Evolutionary conservation across 2,888 invertebrate species (phyloP).

Genomic region (Panopea generosa): DNA sequence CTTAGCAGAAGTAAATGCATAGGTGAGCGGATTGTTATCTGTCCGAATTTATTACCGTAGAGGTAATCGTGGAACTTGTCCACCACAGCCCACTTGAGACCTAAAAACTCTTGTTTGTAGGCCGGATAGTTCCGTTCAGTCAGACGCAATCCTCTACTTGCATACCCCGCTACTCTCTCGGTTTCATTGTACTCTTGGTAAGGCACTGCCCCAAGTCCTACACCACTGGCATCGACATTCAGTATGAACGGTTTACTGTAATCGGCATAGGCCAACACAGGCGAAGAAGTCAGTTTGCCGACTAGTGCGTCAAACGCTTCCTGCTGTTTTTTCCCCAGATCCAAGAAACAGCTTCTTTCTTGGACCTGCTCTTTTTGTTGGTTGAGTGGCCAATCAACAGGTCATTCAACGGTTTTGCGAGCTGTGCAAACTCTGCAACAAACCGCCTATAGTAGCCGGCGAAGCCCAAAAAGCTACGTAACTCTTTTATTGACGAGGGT

Average conservation of each 20-base stretch:
- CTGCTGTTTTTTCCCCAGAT: background rate
- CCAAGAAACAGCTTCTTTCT: background rate
- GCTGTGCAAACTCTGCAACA: background rate
- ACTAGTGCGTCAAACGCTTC: constrained; percentile 10
- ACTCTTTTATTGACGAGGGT: background rate
- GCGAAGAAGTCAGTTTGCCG: constrained; percentile 1
- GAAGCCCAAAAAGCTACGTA: constrained; percentile 2
- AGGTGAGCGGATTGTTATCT: constrained; percentile 54
- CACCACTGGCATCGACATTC: background rate
- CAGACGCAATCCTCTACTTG: constrained; percentile 31
- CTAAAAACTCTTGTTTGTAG: constrained; percentile 43
- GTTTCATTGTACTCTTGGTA: no score
- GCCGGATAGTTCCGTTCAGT: constrained; percentile 38
- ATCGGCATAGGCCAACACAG: constrained; percentile 19
- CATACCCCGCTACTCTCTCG: constrained; percentile 36
- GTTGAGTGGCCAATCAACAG: constrained; percentile 1
- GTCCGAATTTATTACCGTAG: constrained; percentile 26
- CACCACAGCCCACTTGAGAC: constrained; percentile 47
- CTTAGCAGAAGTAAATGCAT: no score
- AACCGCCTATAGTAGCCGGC: constrained; percentile 2
- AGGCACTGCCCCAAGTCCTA: background rate
- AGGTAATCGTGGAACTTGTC: constrained; percentile 57
- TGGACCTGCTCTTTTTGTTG: background rate
- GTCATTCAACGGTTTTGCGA: background rate
- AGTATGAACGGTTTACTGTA: constrained; percentile 13